Evolutionary conservation across 2,797 vertebrate genomes (phyloP).

Genomic region (Clarias platycephalus): DNA sequence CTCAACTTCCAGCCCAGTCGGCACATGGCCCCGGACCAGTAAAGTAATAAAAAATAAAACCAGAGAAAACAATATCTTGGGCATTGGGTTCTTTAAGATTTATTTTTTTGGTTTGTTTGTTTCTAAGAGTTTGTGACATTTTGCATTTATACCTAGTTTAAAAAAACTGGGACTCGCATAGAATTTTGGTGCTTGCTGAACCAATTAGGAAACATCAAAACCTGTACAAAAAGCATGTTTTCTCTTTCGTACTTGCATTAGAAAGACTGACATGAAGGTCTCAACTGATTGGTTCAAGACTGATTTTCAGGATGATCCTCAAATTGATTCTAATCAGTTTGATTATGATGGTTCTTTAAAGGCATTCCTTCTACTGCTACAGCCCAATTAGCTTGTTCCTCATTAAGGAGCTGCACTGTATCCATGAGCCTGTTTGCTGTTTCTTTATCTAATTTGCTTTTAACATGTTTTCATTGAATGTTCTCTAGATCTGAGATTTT

Average conservation of each 20-base stretch:
- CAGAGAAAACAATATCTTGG: not conserved
- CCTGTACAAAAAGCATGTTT: not conserved
- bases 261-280: not conserved
- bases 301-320: conserved; percentile 1
- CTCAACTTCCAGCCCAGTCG: not conserved
- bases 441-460: not conserved
- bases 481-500: not conserved
- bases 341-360: not conserved
- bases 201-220: not conserved
- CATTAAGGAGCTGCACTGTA: not conserved
- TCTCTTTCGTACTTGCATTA: not conserved
- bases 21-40: not conserved
- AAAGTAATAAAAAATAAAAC: conserved; percentile 1
- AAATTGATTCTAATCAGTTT: conserved; percentile 1
- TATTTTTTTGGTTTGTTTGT: no score
- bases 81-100: not conserved
- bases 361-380: not conserved
- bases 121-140: not conserved
- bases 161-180: not conserved
- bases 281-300: not conserved
- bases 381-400: conserved; percentile 8
- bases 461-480: not conserved
- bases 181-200: no score
- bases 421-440: not conserved
- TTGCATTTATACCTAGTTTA: not conserved